Conservation (phyloP, 2,888 invertebrate species). For the Thyatira batis region DNA sequence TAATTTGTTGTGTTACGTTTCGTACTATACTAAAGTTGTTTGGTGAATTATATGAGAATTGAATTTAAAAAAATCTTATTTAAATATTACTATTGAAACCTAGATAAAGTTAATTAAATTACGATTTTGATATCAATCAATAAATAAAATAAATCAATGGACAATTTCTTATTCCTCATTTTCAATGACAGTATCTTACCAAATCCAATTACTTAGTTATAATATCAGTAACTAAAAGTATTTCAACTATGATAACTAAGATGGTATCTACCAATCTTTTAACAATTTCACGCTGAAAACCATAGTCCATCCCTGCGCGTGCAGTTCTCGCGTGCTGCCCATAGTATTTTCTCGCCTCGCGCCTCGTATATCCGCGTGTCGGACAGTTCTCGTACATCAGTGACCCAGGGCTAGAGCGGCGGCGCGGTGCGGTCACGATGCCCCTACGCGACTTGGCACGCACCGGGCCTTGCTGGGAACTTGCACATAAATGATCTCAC, state of each 20-base stretch:
- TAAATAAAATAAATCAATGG: no score
- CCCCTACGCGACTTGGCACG: conserved; percentile 37
- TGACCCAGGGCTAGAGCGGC: conserved; percentile 25
- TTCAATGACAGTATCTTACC: no score
- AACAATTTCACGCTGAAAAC: no score
- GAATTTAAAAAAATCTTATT: no score
- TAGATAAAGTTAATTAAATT: no score
- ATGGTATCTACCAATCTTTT: no score
- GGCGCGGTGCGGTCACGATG: conserved; percentile 20
- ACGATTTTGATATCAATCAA: no score
- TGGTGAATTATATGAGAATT: neutral
- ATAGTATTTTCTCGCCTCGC: conserved; percentile 52
- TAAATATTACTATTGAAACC: no score
- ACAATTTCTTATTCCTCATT: no score
- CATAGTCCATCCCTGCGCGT: conserved; percentile 29
- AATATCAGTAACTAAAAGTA: no score
- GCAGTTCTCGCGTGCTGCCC: conserved; percentile 29
- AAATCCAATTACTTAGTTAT: no score
- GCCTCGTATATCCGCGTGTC: conserved; percentile 47
- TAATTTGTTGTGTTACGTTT: neutral
- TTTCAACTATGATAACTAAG: no score
- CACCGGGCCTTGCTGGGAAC: conserved; percentile 28
- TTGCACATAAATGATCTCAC: conserved; percentile 20
- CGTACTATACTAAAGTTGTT: neutral
- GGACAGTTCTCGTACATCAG: conserved; percentile 47